Evolutionary conservation across 2,113 vertebrate species (phyloP).

Genomic region (Hypomesus transpacificus): DNA sequence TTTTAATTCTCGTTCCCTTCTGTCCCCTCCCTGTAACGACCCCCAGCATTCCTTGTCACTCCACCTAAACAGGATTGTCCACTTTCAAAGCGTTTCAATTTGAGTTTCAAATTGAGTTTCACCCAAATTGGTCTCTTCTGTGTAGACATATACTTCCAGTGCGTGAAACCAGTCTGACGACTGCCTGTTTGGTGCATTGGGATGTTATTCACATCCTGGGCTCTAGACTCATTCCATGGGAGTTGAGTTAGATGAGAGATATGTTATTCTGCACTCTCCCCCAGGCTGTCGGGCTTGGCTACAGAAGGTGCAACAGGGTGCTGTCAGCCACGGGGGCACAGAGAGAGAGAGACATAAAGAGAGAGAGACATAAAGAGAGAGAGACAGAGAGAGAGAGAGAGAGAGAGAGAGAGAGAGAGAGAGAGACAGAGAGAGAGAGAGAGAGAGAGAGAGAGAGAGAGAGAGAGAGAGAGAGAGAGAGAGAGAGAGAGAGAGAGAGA

Average conservation of each 20-base stretch:
- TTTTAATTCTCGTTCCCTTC: background rate
- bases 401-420: background rate
- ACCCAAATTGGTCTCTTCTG: too few relatives aligned
- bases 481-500: background rate
- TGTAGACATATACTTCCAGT: background rate
- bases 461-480: background rate
- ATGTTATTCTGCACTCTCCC: background rate
- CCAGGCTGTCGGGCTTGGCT: background rate
- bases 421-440: too few relatives aligned
- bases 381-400: background rate
- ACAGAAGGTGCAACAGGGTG: background rate
- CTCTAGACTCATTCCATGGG: conserved; percentile 19
- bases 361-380: too few relatives aligned
- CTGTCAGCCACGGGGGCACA: background rate
- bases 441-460: too few relatives aligned
- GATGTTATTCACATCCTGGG: conserved; percentile 5
- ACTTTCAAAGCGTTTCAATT: background rate
- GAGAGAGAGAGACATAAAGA: background rate
- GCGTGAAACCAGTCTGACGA: conserved; percentile 51
- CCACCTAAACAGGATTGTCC: background rate
- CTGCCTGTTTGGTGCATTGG: conserved; percentile 29
- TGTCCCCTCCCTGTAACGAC: background rate
- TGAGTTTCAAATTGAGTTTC: background rate
- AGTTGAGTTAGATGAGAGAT: conserved; percentile 10
- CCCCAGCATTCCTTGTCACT: background rate